Percentiles rank a stretch among this genome's conserved stretches.
These are phyloP conservation scores for Cheilosia urbana DNA, from an alignment of 2,888 invertebrate species.

Conservation along the genomic window DNA sequence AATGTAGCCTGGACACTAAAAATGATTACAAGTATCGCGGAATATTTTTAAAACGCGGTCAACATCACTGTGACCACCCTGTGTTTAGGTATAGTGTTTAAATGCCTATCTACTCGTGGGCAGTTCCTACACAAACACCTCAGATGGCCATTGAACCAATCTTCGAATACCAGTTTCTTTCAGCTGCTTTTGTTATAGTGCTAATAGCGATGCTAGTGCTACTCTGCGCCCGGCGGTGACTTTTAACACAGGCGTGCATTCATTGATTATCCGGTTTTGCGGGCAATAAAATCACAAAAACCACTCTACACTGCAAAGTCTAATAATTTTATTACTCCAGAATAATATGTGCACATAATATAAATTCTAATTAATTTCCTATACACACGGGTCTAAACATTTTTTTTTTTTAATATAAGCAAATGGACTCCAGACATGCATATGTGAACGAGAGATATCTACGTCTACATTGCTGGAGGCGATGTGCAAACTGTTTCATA, in stretches of 20 bases:
- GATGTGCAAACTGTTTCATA: constrained; percentile 23
- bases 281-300: constrained; percentile 17
- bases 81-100: neutral
- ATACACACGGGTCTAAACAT: neutral
- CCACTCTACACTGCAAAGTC: constrained; percentile 16
- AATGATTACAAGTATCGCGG: too few species aligned
- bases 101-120: neutral
- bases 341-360: constrained; percentile 33
- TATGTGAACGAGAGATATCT: constrained; percentile 35
- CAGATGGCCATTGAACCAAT: constrained; percentile 69
- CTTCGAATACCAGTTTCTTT: constrained; percentile 59
- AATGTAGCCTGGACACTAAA: too few species aligned
- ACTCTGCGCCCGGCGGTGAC: neutral
- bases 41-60: neutral
- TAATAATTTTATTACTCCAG: constrained; percentile 60
- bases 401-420: neutral
- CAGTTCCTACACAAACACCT: constrained; percentile 43
- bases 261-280: constrained; percentile 68
- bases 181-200: constrained; percentile 31
- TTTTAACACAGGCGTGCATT: constrained; percentile 21
- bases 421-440: constrained; percentile 13
- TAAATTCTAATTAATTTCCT: constrained; percentile 22
- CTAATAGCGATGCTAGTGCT: constrained; percentile 9
- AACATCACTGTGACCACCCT: too few species aligned
- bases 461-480: constrained; percentile 36